Conservation (phyloP, 2,888 invertebrate genomes). For the Eutolmus rufibarbis region DNA sequence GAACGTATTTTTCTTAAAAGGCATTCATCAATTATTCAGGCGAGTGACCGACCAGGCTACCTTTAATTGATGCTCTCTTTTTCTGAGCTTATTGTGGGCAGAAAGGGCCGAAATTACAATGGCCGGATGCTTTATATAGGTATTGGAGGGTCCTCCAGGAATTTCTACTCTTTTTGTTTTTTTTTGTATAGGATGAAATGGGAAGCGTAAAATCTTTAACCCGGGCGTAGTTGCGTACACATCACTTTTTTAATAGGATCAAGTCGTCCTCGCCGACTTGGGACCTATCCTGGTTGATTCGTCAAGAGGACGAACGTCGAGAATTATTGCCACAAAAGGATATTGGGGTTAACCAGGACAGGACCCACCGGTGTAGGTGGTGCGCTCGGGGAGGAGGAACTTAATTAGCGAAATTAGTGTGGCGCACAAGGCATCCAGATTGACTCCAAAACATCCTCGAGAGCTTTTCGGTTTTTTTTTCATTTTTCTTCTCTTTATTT, state of each 20-base stretch:
- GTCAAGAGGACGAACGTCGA: background rate
- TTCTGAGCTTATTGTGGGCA: background rate
- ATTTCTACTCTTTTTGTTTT: background rate
- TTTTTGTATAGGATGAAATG: background rate
- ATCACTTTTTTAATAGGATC: background rate
- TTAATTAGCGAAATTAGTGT: constrained; percentile 25
- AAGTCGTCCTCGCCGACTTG: background rate
- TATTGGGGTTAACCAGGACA: background rate
- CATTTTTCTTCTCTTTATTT: background rate
- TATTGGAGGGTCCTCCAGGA: background rate
- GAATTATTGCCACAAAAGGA: background rate
- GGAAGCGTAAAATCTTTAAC: background rate
- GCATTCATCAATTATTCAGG: constrained; percentile 15
- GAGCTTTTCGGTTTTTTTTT: background rate
- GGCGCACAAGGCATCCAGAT: constrained; percentile 2
- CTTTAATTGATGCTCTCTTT: background rate
- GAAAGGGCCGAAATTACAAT: background rate
- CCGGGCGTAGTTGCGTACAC: background rate
- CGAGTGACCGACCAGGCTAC: background rate
- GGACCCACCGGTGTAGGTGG: background rate
- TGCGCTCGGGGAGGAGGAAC: background rate
- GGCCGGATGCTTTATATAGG: background rate
- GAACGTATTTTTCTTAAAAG: background rate
- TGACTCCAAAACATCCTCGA: constrained; percentile 5
- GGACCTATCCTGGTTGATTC: background rate